phyloP scores from a whole-genome alignment of 1,140 invertebrate genomes.

The Saccostrea glomerata region DNA sequence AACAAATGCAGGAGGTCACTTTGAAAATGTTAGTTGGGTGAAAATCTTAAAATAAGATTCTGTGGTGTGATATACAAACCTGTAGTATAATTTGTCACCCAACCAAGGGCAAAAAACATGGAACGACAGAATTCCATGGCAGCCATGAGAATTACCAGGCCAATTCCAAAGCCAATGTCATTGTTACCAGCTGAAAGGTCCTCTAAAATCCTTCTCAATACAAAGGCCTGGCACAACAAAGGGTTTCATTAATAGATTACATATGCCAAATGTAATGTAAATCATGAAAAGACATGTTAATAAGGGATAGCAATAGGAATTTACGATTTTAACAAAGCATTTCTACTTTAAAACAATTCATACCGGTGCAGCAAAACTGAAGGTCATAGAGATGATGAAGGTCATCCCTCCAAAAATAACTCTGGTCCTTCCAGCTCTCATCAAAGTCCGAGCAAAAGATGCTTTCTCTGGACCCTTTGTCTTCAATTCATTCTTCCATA shows the following conservation, averaged over 20 bases:
- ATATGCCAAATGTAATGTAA: too few relatives aligned
- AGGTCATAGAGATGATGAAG: conserved; percentile 80
- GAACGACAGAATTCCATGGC: conserved; percentile 82
- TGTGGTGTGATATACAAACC: conserved; percentile 56
- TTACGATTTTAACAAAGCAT: neutral
- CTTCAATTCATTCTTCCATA: conserved; percentile 78
- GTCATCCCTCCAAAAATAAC: conserved; percentile 81
- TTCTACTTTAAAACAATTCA: conserved; percentile 62
- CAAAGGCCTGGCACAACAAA: conserved; percentile 80
- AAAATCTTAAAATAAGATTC: too few relatives aligned
- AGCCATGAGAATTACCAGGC: conserved; percentile 81
- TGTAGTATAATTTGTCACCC: conserved; percentile 82
- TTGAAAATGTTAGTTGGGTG: too few relatives aligned
- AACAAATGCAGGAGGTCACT: too few relatives aligned
- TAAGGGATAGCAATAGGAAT: too few relatives aligned
- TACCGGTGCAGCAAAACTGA: conserved; percentile 85
- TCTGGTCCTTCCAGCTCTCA: conserved; percentile 82
- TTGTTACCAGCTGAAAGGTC: conserved; percentile 79
- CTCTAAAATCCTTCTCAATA: conserved; percentile 82
- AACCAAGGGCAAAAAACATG: conserved; percentile 82
- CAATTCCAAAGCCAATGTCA: conserved; percentile 78
- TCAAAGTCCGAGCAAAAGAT: conserved; percentile 81
- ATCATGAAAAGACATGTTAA: too few relatives aligned
- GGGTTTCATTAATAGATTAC: neutral
- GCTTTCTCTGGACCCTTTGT: conserved; percentile 67